Evolutionary conservation across 2,797 vertebrate species (phyloP).

Genomic region (Argentina silus): DNA sequence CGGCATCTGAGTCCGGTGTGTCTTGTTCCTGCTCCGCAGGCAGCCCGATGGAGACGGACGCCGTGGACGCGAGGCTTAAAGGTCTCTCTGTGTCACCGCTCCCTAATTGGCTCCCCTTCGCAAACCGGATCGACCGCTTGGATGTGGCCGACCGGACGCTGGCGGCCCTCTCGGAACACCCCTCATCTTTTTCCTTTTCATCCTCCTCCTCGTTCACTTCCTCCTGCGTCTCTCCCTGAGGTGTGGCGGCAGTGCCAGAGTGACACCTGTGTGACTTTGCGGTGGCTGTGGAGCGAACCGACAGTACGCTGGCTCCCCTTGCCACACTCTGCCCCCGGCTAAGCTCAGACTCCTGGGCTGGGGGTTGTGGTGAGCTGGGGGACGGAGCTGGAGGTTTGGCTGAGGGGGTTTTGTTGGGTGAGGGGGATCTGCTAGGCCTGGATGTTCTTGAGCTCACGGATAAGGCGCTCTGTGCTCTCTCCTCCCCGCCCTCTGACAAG

Average conservation of each 20-base stretch:
- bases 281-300: conserved; percentile 51
- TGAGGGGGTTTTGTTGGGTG: conserved; percentile 4
- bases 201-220: conserved; percentile 14
- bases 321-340: conserved; percentile 22
- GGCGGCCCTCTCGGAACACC: conserved; percentile 25
- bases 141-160: conserved; percentile 49
- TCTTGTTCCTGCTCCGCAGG: conserved; percentile 56
- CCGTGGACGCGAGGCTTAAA: conserved; percentile 59
- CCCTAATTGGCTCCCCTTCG: conserved; percentile 51
- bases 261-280: conserved; percentile 53
- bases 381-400: conserved; percentile 28
- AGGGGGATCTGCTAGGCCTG: conserved; percentile 2
- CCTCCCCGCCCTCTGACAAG: conserved; percentile 23
- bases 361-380: conserved; percentile 16
- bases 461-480: conserved; percentile 24
- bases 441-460: conserved; percentile 11
- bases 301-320: conserved; percentile 59
- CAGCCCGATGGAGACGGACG: conserved; percentile 65
- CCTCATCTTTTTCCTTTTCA: conserved; percentile 29
- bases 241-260: conserved; percentile 40
- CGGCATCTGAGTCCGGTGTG: conserved; percentile 54
- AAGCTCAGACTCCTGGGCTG: conserved; percentile 35
- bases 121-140: conserved; percentile 30
- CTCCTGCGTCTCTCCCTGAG: conserved; percentile 25
- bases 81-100: conserved; percentile 27